Percentiles rank a stretch among this genome's conserved stretches.
Conservation (phyloP, 2,113 vertebrate genomes). For the Thamnophis sirtalis region DNA sequence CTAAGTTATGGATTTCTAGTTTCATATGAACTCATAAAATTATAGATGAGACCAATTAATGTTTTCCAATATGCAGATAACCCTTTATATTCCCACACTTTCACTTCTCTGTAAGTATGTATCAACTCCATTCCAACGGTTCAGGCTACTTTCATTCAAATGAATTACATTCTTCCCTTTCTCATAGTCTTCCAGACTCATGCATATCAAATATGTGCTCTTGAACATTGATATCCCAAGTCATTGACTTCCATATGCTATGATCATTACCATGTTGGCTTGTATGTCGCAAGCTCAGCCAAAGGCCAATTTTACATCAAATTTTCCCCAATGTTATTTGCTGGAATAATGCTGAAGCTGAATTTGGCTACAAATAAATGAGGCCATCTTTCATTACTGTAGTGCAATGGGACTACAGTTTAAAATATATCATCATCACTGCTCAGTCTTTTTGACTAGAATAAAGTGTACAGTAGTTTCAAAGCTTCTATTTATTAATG, state of each 20-base stretch:
- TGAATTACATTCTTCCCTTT: background rate
- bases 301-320: background rate
- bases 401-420: background rate
- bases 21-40: background rate
- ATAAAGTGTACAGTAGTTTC: background rate
- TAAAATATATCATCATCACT: background rate
- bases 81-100: background rate
- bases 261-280: background rate
- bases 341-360: background rate
- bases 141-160: background rate
- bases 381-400: background rate
- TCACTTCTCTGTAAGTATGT: background rate
- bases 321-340: background rate
- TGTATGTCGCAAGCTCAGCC: background rate
- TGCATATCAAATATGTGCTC: background rate
- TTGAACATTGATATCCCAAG: background rate
- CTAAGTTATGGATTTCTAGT: background rate
- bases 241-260: background rate
- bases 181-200: background rate
- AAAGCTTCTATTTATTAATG: background rate
- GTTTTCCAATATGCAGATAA: background rate
- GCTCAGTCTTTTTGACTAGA: background rate
- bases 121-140: background rate
- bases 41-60: background rate
- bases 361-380: background rate